Base-by-base conservation (phyloP, 2,113 vertebrate species). In the Heterotis niloticus region DNA sequence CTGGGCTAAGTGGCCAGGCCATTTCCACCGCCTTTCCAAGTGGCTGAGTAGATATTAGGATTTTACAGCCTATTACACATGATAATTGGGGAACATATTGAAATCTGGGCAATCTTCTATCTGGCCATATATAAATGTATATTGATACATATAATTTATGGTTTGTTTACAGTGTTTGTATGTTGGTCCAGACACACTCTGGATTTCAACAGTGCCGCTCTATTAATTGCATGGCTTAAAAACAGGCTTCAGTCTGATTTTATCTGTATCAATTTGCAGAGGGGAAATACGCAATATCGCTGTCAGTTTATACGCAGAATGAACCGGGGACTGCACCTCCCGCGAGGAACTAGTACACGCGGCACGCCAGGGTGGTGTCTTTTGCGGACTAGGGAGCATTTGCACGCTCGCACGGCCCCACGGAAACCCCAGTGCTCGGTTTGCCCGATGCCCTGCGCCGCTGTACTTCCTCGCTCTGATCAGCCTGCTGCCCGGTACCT, bases 41-140 rank as follows among this genome's bases (percentile, higher is more conserved):
- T 82, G 88, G 82, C 88, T 91, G 90, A 81, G 84, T 89, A 90
- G 89, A 92, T 91, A 91, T 92, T 88, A 90, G 91, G 91, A 91
- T 93, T 92, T 92, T 91, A 91, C 90, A 92, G 91, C 83, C 92
- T 93, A 92, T 92, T 92, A 91, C 90, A 92, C 90, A 89, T 87
- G 84, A 90, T 92, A 92, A 92, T 91, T 92, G 89, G 86, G 87
- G 84, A 87, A 87, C 90, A 89, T 90, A 91, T 89, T 88, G 90
- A 91, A 89, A 90, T 89, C 86, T 75, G 81, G 64, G 84, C 87
- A 85, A 87, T 92, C 88, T 91, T 89, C 84, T 84, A 54, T 68
- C 80, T 56, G 68, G 72, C 68, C 74, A 65, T 78, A 24, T 83
- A 66, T 66, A 75, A 26, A 78, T 81, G 78, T 75, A 80, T 82